Evolutionary conservation across 2,113 vertebrate species (phyloP), one percentile per base, ranked within the genome.

Genomic region (Alces alces): DNA sequence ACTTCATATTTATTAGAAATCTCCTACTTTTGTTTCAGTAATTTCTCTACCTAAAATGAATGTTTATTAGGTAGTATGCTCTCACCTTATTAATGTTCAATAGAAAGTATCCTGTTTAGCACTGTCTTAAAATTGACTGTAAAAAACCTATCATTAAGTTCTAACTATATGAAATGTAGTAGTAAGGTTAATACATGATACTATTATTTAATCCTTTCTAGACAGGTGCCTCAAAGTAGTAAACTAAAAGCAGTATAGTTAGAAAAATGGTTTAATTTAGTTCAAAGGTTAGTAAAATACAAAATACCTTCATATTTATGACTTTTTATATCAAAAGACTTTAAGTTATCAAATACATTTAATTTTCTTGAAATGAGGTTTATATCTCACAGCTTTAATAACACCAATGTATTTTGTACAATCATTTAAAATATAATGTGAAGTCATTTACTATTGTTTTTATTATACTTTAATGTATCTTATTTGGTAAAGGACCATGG

Each of bases 331-430:
- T 90, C 79, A 88, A 60, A 11, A 76, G 27, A 61, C 87, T n/a
- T 66, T 90, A 78, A 85, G 28, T 45, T 95, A 61, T 79, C 70
- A 96, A 61, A 28, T 97, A 36, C 54, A 25, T 79, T 96, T 95
- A 89, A 86, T 86, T 96, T 97, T 93, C 64, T 88, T 90, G 45
- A 95, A 86, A 58, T 92, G 36, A 91, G 6, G 3, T 92, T 70
- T 96, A 33, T 33, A 78, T 93, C 14, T 83, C 39, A 93, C 1
- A 47, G 2, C n/a, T 78, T 85, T 86, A 93, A 90, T 87, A n/a
- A 83, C 33, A 54, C 7, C 39, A 90, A 2, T 84, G 50, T 93
- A 64, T 88, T 95, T 96, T 82, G 11, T 95, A 30, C 15, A 0
- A 36, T 55, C n/a, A 84, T 28, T 89, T 91, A 54, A 93, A 85